Evolutionary conservation across 2,797 vertebrate species (phyloP).

Genomic region (Aphelocoma californica): DNA sequence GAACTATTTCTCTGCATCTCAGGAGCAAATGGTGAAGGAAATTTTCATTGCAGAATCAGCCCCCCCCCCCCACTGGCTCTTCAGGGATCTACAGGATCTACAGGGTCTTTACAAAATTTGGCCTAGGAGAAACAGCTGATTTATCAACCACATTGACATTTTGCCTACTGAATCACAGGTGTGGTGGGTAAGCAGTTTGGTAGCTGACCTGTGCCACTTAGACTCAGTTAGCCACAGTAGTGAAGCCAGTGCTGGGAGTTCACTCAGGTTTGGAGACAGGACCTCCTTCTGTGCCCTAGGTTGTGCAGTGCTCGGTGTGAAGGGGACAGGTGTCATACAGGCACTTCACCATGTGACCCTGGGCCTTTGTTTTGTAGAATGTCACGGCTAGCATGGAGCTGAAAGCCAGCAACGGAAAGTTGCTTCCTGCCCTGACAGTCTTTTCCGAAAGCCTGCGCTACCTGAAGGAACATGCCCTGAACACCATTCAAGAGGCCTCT

Average conservation of each 20-base stretch:
- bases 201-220: not conserved
- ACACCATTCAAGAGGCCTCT: conserved; percentile 14
- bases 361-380: not conserved
- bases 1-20: not conserved
- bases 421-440: conserved; percentile 28
- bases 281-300: not conserved
- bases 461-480: conserved; percentile 48
- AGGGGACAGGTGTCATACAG: not conserved
- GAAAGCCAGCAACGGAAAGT: conserved; percentile 41
- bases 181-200: rapidly evolving
- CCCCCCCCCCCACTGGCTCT: not conserved
- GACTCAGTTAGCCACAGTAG: not conserved
- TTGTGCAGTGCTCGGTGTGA: not conserved
- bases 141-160: not conserved
- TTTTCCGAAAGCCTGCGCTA: conserved; percentile 48
- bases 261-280: not conserved
- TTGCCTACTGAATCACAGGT: not conserved
- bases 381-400: not conserved
- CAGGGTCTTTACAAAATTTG: not conserved
- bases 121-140: not conserved
- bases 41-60: not conserved
- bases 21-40: not conserved
- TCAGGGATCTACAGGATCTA: not conserved
- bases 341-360: not conserved
- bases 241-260: not conserved